Conservation (phyloP, 2,888 invertebrate genomes). For the Junonia oenone region DNA sequence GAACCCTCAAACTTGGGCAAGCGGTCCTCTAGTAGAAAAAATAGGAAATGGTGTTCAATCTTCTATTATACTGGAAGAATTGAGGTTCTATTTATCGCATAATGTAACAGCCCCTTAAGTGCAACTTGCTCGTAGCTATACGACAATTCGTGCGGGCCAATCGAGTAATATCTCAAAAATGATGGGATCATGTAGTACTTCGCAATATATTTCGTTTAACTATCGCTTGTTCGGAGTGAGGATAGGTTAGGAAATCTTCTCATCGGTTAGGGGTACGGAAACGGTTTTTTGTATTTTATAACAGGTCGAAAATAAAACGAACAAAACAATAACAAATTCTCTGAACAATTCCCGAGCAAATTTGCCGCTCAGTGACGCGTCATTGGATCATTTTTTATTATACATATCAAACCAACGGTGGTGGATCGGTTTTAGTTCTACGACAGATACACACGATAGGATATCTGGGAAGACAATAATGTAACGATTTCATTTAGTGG, state of each 20-base stretch:
- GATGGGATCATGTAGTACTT: conserved; percentile 67
- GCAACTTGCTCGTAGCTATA: conserved; percentile 9
- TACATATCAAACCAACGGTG: conserved; percentile 54
- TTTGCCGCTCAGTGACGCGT: conserved; percentile 27
- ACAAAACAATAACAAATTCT: conserved; percentile 3
- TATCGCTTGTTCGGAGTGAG: conserved; percentile 16
- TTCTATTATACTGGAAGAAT: neutral
- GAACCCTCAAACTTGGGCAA: neutral
- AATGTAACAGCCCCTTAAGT: neutral
- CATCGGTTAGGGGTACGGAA: conserved; percentile 13
- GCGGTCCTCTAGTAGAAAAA: neutral
- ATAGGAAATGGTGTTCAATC: conserved; percentile 31
- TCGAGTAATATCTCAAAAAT: conserved; percentile 65
- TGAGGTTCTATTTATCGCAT: neutral
- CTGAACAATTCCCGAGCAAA: conserved; percentile 61
- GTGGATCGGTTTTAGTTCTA: conserved; percentile 20
- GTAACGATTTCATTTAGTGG: conserved; percentile 11
- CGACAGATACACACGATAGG: neutral
- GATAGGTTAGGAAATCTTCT: conserved; percentile 12
- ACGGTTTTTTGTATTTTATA: neutral
- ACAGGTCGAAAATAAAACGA: neutral
- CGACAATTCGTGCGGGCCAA: conserved; percentile 64
- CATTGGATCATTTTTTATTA: conserved; percentile 45
- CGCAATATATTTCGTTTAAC: conserved; percentile 46
- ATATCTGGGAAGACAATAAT: conserved; percentile 23